phyloP scores from a whole-genome alignment of 2,113 vertebrate genomes.

The Ailuropoda melanoleuca region DNA sequence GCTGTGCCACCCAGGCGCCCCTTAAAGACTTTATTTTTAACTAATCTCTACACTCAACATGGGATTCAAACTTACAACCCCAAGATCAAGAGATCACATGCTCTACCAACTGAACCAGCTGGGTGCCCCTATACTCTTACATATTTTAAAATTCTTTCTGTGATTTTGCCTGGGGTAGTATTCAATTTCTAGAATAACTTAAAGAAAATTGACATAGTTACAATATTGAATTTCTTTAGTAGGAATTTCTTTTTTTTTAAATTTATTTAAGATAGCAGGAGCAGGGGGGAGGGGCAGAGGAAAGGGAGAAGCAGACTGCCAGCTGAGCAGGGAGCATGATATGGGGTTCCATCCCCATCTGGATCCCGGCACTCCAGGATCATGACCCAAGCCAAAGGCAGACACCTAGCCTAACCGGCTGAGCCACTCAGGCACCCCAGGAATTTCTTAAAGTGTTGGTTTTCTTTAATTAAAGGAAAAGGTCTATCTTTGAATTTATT shows the following conservation, averaged over 20 bases:
- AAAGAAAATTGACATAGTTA: neutral
- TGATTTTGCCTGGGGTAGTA: neutral
- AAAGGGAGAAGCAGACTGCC: too few relatives aligned
- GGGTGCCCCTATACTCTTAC: neutral
- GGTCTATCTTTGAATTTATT: neutral
- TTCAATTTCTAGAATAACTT: neutral
- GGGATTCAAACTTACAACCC: neutral
- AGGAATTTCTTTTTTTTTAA: neutral
- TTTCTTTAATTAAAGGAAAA: slow-evolving; percentile 1
- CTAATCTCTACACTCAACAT: neutral
- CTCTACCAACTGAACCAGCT: neutral
- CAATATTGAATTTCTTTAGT: neutral
- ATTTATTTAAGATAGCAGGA: too few relatives aligned
- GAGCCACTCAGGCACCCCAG: neutral
- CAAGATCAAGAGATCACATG: neutral
- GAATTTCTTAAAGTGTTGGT: neutral
- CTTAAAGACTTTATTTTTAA: too few relatives aligned
- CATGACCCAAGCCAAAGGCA: too few relatives aligned
- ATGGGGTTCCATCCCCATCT: too few relatives aligned
- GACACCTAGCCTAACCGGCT: too few relatives aligned
- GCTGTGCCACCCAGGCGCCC: too few relatives aligned
- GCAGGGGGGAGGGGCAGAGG: too few relatives aligned
- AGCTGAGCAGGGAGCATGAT: too few relatives aligned
- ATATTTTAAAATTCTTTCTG: neutral
- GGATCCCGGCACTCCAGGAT: too few relatives aligned